These are phyloP conservation scores for Lutjanus campechanus DNA, from an alignment of 2,797 vertebrate species.

Conservation along the genomic window DNA sequence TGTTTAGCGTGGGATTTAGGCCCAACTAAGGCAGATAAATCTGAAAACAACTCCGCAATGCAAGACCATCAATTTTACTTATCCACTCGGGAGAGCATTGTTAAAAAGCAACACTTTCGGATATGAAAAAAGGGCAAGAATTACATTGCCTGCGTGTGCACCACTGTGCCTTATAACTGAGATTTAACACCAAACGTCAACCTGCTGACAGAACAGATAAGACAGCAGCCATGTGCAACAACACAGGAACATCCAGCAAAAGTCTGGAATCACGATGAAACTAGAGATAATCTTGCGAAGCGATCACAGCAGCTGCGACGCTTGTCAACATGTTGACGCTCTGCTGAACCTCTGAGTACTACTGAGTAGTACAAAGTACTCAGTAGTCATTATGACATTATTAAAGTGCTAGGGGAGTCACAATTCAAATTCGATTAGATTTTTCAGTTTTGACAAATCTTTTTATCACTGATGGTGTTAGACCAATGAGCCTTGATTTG, in stretches of 20 bases:
- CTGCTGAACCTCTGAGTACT: no score
- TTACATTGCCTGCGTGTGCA: background rate
- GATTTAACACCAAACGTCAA: background rate
- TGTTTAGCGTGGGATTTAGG: slow-evolving; percentile 7
- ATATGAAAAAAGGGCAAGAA: slow-evolving; percentile 2
- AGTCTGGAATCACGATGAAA: slow-evolving; percentile 5
- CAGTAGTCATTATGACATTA: no score
- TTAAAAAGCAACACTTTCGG: slow-evolving; percentile 1
- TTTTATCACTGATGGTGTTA: no score
- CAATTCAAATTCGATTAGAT: no score
- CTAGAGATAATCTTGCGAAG: no score
- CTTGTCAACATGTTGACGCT: no score
- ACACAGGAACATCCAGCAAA: background rate
- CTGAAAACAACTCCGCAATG: background rate
- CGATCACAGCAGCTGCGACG: no score
- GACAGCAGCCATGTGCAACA: background rate
- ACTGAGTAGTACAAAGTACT: no score
- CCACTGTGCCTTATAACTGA: background rate
- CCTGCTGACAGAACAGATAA: background rate
- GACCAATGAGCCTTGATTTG: no score
- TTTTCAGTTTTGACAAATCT: no score
- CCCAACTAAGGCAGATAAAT: background rate
- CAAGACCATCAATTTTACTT: slow-evolving; percentile 1
- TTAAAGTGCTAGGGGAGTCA: no score
- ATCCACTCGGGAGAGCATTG: background rate